phyloP scores from a whole-genome alignment of 1,140 invertebrate species.

The Dinothrombium tinctorium region DNA sequence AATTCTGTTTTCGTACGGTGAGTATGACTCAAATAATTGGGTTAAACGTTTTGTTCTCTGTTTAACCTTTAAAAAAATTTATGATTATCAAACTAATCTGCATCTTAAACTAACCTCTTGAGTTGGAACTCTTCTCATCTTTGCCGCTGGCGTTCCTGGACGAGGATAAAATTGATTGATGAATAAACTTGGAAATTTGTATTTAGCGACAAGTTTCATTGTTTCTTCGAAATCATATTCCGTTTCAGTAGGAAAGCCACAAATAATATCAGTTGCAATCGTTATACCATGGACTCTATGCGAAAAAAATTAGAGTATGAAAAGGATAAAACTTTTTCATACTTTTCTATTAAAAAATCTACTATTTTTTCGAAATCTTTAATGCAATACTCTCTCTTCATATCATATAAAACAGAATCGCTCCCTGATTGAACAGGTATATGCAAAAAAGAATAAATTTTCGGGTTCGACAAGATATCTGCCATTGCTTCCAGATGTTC shows the following conservation, averaged over 20 bases:
- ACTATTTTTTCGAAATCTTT: conserved; percentile 74
- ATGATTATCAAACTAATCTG: too few species aligned
- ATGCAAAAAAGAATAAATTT: conserved; percentile 81
- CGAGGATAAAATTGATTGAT: conserved; percentile 95
- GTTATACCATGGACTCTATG: conserved; percentile 56
- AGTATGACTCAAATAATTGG: conserved; percentile 74
- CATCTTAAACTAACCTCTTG: conserved; percentile 38
- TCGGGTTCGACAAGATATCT: conserved; percentile 57
- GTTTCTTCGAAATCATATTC: conserved; percentile 73
- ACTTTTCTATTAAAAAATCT: conserved; percentile 50
- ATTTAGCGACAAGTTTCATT: conserved; percentile 52
- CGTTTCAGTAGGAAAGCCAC: conserved; percentile 92
- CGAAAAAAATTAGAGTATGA: conserved; percentile 10
- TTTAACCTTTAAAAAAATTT: too few species aligned
- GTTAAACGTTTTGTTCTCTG: conserved; percentile 62
- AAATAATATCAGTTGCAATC: conserved; percentile 94
- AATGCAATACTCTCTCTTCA: conserved; percentile 81
- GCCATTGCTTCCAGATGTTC: conserved; percentile 74
- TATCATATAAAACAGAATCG: conserved; percentile 72
- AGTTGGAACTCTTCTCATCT: conserved; percentile 52
- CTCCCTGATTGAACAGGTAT: conserved; percentile 91
- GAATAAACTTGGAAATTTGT: conserved; percentile 77
- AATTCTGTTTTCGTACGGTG: conserved; percentile 50
- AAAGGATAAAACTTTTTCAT: conserved; percentile 8
- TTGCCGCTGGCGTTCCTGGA: conserved; percentile 80